Base-by-base conservation (phyloP, 1,140 invertebrate genomes). In the Himalopsyche phryganea region DNA sequence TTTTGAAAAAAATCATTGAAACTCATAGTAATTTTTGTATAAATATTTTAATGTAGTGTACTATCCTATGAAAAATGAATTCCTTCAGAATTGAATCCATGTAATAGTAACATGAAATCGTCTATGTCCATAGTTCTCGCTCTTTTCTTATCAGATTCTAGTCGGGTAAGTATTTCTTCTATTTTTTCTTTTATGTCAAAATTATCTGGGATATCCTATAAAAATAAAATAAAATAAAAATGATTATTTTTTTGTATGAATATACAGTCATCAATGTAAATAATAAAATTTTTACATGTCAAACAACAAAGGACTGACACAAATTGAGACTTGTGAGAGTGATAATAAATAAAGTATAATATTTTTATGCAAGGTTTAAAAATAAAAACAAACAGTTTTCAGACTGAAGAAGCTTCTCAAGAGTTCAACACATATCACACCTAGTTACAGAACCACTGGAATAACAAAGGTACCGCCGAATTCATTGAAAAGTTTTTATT, bases 41-140 rank as follows among this genome's bases (percentile, higher is more conserved):
- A 15, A 13, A 40, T 40, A 40, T 40, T 40, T 13, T n/a, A 13
- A 5, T 40, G n/a, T n/a, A 13, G 11, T 40, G 23, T 28, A 28
- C 23, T 11, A 19, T 62, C 17, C 18, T 58, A 63, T 35, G 73
- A 73, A 81, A 98, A 97, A 82, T 97, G 92, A 71, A 98, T 88
- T 66, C 91, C 93, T 73, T 88, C 85, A 50, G 81, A 82, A 73
- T 97, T 97, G 67, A 97, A 96, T 44, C 84, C 86, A 75, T 91
- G 85, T 65, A 97, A 77, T 48, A 96, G 76, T 50, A 81, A 80
- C 68, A 98, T 87, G 76, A 99, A 98, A 70, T 99, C 95, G 79
- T 98, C 96, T 62, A 94, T 88, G 67, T 97, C 94, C 94, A 99
- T 94, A 1, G 84, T 88, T 69, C 96, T 82, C 1, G 97, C 91